These are phyloP conservation scores for Mus musculus DNA, from an alignment of 2,113 vertebrate genomes.

Conservation along the genomic window GRCm39 chr11:103667001-103667500, in stretches of 20 bases:
- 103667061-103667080: neutral
- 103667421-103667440: constrained; percentile 29
- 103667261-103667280: neutral
- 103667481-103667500: neutral
- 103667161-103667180: neutral
- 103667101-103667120: neutral
- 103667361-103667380: neutral
- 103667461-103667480: constrained; percentile 7
- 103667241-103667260: neutral
- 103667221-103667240: neutral
- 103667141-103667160: neutral
- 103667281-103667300: neutral
- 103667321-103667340: neutral
- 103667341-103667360: constrained; percentile 46
- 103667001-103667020: neutral
- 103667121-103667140: neutral
- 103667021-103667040: neutral
- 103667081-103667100: constrained; percentile 77
- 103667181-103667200: neutral
- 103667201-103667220: neutral
- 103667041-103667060: neutral
- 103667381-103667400: constrained; percentile 39
- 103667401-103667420: constrained; percentile 33
- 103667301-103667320: neutral
- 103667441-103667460: neutral